Conservation (phyloP, 2,113 vertebrate species). For the Nibea albiflora region DNA sequence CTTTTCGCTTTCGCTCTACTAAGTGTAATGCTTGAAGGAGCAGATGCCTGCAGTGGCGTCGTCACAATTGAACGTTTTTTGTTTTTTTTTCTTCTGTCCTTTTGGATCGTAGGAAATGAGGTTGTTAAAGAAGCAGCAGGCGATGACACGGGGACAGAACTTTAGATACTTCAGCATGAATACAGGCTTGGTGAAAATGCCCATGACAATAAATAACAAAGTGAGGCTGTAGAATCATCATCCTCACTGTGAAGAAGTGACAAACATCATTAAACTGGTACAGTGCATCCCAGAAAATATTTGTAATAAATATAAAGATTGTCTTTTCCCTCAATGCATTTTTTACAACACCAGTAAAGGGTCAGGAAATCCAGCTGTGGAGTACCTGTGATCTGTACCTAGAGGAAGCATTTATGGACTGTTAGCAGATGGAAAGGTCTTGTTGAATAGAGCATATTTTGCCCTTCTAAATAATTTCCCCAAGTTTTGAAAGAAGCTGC, state of each 20-base stretch:
- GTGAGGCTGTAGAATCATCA: neutral
- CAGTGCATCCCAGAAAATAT: constrained; percentile 9
- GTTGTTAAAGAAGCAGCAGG: constrained; percentile 17
- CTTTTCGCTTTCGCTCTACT: constrained; percentile 13
- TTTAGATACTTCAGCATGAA: neutral
- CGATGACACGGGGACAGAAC: constrained; percentile 1
- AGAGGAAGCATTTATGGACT: neutral
- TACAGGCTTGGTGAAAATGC: neutral
- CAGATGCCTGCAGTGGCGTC: constrained; percentile 37
- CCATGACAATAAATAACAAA: neutral
- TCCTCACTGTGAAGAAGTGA: neutral
- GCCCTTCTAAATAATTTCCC: neutral
- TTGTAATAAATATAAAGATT: constrained; percentile 4
- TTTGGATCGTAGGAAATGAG: constrained; percentile 35
- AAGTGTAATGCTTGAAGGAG: constrained; percentile 45
- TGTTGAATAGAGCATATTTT: neutral
- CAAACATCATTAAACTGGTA: neutral
- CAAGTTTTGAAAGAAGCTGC: neutral
- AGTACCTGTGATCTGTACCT: neutral
- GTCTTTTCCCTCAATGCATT: neutral
- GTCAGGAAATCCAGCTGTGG: constrained; percentile 1
- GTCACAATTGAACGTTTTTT: constrained; percentile 28
- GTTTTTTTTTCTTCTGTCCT: neutral
- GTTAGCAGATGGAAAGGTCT: neutral
- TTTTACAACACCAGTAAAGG: neutral